Evolutionary conservation across 1,140 invertebrate species (phyloP).

Genomic region (Eumaeus atala): DNA sequence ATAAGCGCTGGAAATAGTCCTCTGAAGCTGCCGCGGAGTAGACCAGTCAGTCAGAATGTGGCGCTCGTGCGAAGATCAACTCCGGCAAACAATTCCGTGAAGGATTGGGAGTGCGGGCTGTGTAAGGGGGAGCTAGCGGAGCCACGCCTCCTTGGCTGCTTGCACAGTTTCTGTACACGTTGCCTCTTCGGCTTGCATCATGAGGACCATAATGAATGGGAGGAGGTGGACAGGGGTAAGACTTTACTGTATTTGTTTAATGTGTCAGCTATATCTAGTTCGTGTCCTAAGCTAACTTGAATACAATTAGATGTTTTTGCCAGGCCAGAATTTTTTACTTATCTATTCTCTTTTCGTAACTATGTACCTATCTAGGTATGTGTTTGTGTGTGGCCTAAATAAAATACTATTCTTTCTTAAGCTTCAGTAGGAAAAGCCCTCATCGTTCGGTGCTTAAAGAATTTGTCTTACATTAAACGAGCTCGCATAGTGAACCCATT

Average conservation of each 20-base stretch:
- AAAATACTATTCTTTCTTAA: not conserved
- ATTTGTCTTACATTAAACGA: not conserved
- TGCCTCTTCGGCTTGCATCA: constrained; percentile 68
- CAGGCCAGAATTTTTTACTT: too few species aligned
- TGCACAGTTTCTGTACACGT: constrained; percentile 76
- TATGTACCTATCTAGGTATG: not conserved
- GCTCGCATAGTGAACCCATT: not conserved
- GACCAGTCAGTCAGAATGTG: constrained; percentile 45
- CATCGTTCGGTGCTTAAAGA: not conserved
- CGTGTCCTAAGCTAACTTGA: not conserved
- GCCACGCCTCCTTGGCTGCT: constrained; percentile 74
- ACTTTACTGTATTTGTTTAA: constrained; percentile 1
- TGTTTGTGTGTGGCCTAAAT: not conserved
- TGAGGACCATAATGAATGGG: constrained; percentile 57
- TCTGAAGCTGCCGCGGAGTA: constrained; percentile 31
- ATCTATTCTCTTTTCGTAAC: not conserved
- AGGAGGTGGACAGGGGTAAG: constrained; percentile 45
- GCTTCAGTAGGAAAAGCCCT: not conserved
- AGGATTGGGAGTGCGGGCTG: constrained; percentile 67
- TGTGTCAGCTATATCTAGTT: too few species aligned
- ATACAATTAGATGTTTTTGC: too few species aligned
- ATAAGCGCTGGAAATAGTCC: constrained; percentile 65
- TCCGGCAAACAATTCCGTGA: constrained; percentile 42
- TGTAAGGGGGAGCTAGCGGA: constrained; percentile 70
- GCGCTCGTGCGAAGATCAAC: constrained; percentile 38